These are phyloP conservation scores for Cliona cf. orientalis DNA, from an alignment of 37 sponge, comb jelly and placozoan genomes.

Conservation along the genomic window DNA sequence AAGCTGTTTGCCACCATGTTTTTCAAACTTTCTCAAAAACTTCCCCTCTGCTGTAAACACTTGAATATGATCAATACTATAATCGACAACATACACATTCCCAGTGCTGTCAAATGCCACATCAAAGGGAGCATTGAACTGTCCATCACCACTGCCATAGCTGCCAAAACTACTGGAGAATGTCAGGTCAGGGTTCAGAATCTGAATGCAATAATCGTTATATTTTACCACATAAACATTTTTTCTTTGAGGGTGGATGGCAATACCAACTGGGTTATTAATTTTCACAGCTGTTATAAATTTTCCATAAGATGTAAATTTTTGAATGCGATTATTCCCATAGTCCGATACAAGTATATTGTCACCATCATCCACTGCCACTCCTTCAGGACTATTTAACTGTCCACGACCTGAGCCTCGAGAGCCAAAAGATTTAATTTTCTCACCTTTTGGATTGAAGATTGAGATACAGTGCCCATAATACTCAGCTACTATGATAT, in stretches of 20 bases:
- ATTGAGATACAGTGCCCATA: constrained; percentile 15
- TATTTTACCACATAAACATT: constrained; percentile 37
- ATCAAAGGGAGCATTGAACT: neutral
- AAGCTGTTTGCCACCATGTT: too few species aligned
- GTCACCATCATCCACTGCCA: constrained; percentile 24
- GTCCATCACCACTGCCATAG: constrained; percentile 6
- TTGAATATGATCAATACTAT: constrained; percentile 17
- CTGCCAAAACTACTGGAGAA: neutral
- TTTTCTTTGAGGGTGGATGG: constrained; percentile 24
- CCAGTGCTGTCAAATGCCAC: constrained; percentile 12
- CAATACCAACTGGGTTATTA: constrained; percentile 35
- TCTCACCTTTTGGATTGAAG: neutral
- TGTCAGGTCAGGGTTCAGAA: constrained; percentile 27
- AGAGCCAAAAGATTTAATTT: constrained; percentile 6
- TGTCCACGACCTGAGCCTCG: neutral
- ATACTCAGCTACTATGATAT: neutral
- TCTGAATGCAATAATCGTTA: constrained; percentile 33
- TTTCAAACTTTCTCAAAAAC: constrained; percentile 14
- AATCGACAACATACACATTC: constrained; percentile 31
- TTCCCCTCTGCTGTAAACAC: constrained; percentile 29
- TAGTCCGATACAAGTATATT: constrained; percentile 24
- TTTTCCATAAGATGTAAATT: constrained; percentile 50
- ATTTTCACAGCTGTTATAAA: constrained; percentile 41
- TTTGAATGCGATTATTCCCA: constrained; percentile 38
- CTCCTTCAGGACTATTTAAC: neutral